A percentile compares a stretch with the other conserved stretches of the same genome.
phyloP scores from a whole-genome alignment of 1,140 invertebrate species.

The Oreohelix idahoensis region DNA sequence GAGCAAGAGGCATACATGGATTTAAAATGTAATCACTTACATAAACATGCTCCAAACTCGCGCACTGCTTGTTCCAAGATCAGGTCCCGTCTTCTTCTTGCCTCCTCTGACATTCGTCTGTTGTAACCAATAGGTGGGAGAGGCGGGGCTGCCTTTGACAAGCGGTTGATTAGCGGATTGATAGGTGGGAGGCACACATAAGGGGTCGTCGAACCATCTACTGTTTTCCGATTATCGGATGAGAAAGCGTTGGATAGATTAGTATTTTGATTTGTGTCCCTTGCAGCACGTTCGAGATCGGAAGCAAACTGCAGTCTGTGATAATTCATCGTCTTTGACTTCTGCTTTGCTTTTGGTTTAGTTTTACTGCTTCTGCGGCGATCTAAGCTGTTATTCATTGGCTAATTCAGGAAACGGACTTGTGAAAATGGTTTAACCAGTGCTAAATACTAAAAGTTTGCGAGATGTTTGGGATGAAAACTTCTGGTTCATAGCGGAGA shows the following conservation, averaged over 20 bases:
- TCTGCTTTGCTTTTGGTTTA: not conserved
- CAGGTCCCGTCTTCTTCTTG: not conserved
- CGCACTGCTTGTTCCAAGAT: slow-evolving; percentile 8
- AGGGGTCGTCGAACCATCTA: not conserved
- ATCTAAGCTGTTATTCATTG: not conserved
- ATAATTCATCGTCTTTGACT: not conserved
- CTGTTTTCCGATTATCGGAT: not conserved
- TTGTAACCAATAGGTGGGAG: slow-evolving; percentile 3
- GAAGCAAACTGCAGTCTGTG: slow-evolving; percentile 8
- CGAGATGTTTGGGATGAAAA: too few relatives aligned
- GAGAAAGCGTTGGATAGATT: not conserved
- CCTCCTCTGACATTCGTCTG: not conserved
- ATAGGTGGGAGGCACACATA: slow-evolving; percentile 1
- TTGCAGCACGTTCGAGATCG: not conserved
- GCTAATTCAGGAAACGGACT: not conserved
- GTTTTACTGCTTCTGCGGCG: not conserved
- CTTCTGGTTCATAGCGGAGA: not conserved
- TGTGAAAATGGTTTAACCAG: not conserved
- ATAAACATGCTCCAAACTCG: slow-evolving; percentile 5
- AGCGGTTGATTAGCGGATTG: not conserved
- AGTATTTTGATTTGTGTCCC: not conserved
- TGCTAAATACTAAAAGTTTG: too few relatives aligned
- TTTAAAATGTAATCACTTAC: not conserved
- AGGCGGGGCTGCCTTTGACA: slow-evolving; percentile 8
- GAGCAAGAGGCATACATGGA: too few relatives aligned